Conservation (phyloP, 2,797 vertebrate genomes). For the Eulemur rubriventer region DNA sequence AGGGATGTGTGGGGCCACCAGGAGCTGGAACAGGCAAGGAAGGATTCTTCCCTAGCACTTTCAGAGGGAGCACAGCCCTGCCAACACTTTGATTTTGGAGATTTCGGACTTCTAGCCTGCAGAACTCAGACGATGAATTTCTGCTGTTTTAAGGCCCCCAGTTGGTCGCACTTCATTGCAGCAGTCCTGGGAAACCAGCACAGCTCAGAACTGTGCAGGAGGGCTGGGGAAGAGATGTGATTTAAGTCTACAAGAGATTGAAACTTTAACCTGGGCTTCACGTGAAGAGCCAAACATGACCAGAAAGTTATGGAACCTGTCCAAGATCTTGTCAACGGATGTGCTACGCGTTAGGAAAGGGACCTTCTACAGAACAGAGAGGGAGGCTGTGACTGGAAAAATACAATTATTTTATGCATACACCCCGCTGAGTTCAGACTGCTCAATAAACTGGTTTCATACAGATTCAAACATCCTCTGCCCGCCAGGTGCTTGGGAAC, state of each 20-base stretch:
- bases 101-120: neutral
- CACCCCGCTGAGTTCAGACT: slow-evolving; percentile 17
- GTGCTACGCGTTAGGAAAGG: neutral
- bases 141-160: neutral
- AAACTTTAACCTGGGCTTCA: neutral
- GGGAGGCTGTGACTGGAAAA: slow-evolving; percentile 24
- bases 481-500: slow-evolving; percentile 60
- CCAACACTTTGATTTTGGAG: neutral
- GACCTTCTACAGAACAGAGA: neutral
- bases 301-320: neutral
- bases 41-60: neutral
- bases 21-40: neutral
- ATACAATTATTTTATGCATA: slow-evolving; percentile 57
- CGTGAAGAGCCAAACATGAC: neutral
- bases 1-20: too few species aligned
- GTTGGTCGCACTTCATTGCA: neutral
- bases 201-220: neutral
- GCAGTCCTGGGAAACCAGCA: neutral
- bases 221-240: neutral
- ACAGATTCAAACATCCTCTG: slow-evolving; percentile 49
- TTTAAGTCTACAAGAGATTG: neutral
- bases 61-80: neutral
- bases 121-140: neutral
- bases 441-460: slow-evolving; percentile 41
- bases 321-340: neutral